Percentiles rank a stretch among this genome's conserved stretches.
Conservation (phyloP, 2,888 invertebrate genomes). For the Synergus laeviventris region DNA sequence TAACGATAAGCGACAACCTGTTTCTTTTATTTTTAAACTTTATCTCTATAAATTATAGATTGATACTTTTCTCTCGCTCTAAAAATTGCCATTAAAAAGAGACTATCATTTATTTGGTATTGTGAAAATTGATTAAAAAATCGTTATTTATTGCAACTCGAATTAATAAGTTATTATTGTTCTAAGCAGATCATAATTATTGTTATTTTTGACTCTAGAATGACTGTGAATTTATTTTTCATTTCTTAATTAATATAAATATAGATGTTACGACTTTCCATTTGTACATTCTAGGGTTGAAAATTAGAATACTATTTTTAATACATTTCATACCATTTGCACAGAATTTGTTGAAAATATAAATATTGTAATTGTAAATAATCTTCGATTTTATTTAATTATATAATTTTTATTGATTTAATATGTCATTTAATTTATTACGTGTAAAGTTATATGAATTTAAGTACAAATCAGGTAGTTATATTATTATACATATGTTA, state of each 20-base stretch:
- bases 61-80: neutral
- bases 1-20: neutral
- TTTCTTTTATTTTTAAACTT: neutral
- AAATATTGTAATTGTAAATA: slow-evolving; percentile 5
- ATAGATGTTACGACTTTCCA: neutral
- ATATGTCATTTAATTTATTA: neutral
- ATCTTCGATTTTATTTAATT: neutral
- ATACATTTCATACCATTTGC: neutral
- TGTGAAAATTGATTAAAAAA: neutral
- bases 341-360: neutral
- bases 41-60: too few species aligned
- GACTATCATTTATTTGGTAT: neutral
- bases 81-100: neutral
- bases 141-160: neutral
- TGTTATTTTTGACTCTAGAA: slow-evolving; percentile 7
- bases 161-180: slow-evolving; percentile 8
- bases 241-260: neutral
- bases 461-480: neutral
- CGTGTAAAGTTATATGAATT: neutral
- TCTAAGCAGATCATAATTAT: neutral
- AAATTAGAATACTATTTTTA: neutral
- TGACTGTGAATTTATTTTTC: neutral
- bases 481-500: neutral
- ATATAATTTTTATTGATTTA: neutral
- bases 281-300: neutral